These are phyloP conservation scores for Glareola pratincola DNA, from an alignment of 2,113 vertebrate genomes.

Conservation along the genomic window DNA sequence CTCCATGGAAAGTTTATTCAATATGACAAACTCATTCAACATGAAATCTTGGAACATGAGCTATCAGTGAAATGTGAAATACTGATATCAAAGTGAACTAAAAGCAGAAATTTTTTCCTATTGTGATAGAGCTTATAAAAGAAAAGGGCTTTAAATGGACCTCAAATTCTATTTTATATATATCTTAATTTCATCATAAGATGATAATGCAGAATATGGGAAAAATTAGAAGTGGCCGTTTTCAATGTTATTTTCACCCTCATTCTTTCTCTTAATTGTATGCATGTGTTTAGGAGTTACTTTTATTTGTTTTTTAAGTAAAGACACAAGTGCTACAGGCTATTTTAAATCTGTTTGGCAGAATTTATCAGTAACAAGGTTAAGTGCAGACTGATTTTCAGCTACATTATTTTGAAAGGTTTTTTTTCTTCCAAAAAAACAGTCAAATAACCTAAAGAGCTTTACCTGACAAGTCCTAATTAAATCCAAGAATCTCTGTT, in stretches of 20 bases:
- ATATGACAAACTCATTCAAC: neutral
- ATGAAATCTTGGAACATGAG: neutral
- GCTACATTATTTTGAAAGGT: neutral
- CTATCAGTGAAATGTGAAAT: neutral
- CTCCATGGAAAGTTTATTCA: neutral
- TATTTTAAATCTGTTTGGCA: neutral
- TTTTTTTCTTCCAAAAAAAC: neutral
- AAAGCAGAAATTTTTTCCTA: neutral
- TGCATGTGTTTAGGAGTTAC: neutral
- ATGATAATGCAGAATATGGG: neutral
- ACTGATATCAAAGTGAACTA: neutral
- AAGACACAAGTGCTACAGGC: neutral
- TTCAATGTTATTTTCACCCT: neutral
- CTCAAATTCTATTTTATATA: neutral
- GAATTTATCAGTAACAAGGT: neutral
- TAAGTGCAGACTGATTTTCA: neutral
- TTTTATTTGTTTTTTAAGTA: neutral
- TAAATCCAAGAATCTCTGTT: slow-evolving; percentile 38
- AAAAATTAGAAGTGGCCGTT: neutral
- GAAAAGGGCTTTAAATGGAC: neutral
- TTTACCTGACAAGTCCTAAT: slow-evolving; percentile 31
- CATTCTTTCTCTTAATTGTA: neutral
- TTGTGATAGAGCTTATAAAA: neutral
- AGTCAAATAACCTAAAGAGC: neutral
- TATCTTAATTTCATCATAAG: neutral